Conservation (phyloP, 2,797 vertebrate species). For the Kryptopterus vitreolus region DNA sequence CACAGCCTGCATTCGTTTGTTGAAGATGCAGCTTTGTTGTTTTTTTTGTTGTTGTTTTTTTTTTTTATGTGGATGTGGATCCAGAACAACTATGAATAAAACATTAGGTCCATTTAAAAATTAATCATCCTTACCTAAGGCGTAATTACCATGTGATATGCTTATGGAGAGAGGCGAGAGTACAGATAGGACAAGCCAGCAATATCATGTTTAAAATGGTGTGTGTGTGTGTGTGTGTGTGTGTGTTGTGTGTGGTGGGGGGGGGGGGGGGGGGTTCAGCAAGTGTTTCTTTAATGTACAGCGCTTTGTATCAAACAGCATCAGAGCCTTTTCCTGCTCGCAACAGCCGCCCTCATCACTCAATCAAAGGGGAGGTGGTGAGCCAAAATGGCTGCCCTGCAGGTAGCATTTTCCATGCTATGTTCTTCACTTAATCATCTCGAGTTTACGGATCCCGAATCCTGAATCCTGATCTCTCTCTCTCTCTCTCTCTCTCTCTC, state of each 20-base stretch:
- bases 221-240: no score
- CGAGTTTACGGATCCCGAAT: background rate
- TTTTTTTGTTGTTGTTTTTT: no score
- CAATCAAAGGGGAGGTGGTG: conserved; percentile 5
- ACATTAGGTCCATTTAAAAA: conserved; percentile 78
- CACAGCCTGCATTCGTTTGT: conserved; percentile 44
- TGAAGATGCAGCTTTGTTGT: conserved; percentile 53
- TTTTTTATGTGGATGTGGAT: conserved; percentile 59
- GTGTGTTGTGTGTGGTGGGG: no score
- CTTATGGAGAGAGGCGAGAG: conserved; percentile 53
- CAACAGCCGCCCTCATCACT: conserved; percentile 38
- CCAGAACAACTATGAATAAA: conserved; percentile 76
- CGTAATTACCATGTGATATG: conserved; percentile 69
- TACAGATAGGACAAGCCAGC: conserved; percentile 43
- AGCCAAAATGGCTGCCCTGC: conserved; percentile 45
- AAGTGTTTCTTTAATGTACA: conserved; percentile 61
- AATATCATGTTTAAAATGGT: conserved; percentile 53
- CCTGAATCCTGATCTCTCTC: background rate
- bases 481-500: no score
- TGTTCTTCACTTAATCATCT: conserved; percentile 17
- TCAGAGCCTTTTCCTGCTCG: conserved; percentile 45
- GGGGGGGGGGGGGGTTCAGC: no score
- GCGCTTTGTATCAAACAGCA: conserved; percentile 48
- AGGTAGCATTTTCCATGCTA: conserved; percentile 19
- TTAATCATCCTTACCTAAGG: conserved; percentile 73